A percentile compares a stretch with the other conserved stretches of the same genome.
phyloP scores from a whole-genome alignment of 2,113 vertebrate genomes.

The Bubo bubo region DNA sequence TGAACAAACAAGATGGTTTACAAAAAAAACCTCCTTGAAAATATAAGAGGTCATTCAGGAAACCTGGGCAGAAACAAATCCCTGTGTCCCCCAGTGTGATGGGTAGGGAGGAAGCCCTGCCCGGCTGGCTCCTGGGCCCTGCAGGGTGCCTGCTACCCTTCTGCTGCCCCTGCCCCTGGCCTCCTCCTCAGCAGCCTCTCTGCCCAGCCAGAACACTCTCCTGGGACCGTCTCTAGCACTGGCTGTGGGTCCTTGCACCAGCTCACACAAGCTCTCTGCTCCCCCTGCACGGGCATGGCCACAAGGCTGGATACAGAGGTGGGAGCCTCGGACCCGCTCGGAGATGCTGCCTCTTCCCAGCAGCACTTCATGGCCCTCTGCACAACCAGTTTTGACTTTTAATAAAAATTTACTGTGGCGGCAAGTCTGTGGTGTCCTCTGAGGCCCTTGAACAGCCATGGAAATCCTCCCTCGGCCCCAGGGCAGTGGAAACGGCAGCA shows the following conservation, averaged over 20 bases:
- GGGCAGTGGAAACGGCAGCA: neutral
- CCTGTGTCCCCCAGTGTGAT: neutral
- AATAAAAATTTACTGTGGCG: neutral
- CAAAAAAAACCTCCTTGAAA: neutral
- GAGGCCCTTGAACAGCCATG: neutral
- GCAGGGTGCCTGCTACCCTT: neutral
- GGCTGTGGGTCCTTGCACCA: neutral
- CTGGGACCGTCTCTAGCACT: neutral
- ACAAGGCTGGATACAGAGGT: neutral
- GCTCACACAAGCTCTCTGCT: neutral
- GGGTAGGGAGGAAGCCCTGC: neutral
- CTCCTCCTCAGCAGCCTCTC: neutral
- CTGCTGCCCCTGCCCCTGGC: neutral
- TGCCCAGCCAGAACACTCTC: neutral
- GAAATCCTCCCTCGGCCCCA: neutral
- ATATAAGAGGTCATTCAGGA: neutral
- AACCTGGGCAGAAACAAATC: neutral
- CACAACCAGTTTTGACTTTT: neutral
- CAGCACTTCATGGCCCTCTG: neutral
- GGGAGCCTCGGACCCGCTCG: rapidly evolving
- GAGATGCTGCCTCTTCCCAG: neutral
- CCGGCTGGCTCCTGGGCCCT: no score
- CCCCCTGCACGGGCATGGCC: rapidly evolving
- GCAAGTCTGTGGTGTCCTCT: neutral
- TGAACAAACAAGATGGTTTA: neutral